Conservation (phyloP, 2,113 vertebrate genomes). For the Camelus dromedarius region DNA sequence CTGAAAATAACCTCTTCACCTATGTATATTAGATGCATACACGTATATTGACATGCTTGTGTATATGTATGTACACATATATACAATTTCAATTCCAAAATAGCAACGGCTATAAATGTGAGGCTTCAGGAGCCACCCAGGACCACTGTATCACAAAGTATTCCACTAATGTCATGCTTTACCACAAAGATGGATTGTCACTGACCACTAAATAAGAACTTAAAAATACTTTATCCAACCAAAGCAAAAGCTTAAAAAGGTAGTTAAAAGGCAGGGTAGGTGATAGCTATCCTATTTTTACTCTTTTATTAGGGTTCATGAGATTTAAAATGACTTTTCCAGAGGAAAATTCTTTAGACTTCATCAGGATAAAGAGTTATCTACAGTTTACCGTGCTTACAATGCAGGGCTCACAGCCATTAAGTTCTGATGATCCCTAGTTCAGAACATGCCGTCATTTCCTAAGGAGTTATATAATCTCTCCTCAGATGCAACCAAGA, state of each 20-base stretch:
- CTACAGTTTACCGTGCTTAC: slow-evolving; percentile 7
- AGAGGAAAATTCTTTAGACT: not conserved
- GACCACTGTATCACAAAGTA: not conserved
- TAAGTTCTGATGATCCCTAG: slow-evolving; percentile 12
- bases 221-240: slow-evolving; percentile 7
- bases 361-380: not conserved
- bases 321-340: slow-evolving; percentile 17
- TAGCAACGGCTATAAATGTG: not conserved
- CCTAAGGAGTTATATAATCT: not conserved
- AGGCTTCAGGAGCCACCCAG: not conserved
- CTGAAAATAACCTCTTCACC: not conserved
- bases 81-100: slow-evolving; percentile 31
- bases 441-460: not conserved
- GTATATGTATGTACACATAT: not conserved
- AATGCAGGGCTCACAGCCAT: not conserved
- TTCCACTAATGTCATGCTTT: slow-evolving; percentile 24
- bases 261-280: not conserved
- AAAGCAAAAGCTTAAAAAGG: not conserved
- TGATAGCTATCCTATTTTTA: not conserved
- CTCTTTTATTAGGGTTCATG: not conserved
- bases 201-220: not conserved
- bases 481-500: not conserved
- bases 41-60: not conserved
- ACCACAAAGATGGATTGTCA: slow-evolving; percentile 38
- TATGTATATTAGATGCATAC: not conserved